Evolutionary conservation across 2,888 invertebrate genomes (phyloP), one percentile per base, ranked within the genome.

Genomic region (Alloplasta piceator): DNA sequence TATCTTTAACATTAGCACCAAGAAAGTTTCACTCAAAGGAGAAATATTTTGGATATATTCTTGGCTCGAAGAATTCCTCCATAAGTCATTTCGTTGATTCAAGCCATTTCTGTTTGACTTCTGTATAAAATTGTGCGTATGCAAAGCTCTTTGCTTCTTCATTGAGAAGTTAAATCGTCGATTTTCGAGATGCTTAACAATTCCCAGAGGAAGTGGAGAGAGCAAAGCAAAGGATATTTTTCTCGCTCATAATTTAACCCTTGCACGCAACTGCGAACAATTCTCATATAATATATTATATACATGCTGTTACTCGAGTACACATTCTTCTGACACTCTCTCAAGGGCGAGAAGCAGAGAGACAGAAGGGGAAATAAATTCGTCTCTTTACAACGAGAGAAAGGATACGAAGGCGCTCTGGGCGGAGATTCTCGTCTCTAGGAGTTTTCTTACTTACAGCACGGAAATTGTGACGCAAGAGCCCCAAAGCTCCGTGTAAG

Each of bases 381-480:
- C 26, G 26, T 26, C 26, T 26, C 26, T 26, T 26, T 26, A 26
- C 14, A 39, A 7, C 3, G 43, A 56, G 56, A 26, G 58, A 70
- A 70, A 70, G 58, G 38, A 46, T 6, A 43, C 26, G 10, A 46
- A 56, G 58, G 50, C 61, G 39, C 12, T 16, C 50, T 74, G 68
- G 73, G 52, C 48, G 72, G 74, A 58, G 74, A 26, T 76, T 76
- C 76, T 70, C 76, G 46, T 70, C 63, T 63, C 58, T 68, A 38
- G 81, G 63, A 73, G 79, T 78, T n/a, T 7, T 5, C n/a, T 26
- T 48, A 16, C 41, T 36, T 12, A 14, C 16, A 55, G 43, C 36
- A 39, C 39, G 10, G 12, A 43, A 56, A 56, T 55, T 41, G 68
- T 43, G 55, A 46, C 55, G 36, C 48, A 38, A 68, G 46, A 55